These are phyloP conservation scores for Acipenser ruthenus DNA, from an alignment of 2,797 vertebrate species.

Conservation along the genomic window DNA sequence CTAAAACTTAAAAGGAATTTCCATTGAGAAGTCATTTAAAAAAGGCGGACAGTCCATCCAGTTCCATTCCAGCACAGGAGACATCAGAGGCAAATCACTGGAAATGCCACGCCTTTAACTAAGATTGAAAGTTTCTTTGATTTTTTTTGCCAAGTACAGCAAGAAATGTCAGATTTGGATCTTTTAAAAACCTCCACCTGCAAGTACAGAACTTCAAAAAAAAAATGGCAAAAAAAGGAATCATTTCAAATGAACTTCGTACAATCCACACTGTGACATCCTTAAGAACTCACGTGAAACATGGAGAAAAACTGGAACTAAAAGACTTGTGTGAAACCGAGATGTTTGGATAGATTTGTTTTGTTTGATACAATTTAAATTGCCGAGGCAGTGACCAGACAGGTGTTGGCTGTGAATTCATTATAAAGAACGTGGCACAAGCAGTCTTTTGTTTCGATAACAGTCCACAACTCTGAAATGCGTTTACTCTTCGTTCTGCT, in stretches of 20 bases:
- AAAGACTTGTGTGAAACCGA: constrained; percentile 25
- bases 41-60: constrained; percentile 50
- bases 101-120: constrained; percentile 48
- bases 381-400: constrained; percentile 69
- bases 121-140: constrained; percentile 27
- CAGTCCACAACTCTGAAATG: constrained; percentile 61
- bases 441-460: constrained; percentile 66
- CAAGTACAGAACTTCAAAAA: no score
- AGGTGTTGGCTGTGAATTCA: constrained; percentile 56
- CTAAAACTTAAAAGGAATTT: constrained; percentile 61
- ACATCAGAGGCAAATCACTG: constrained; percentile 34
- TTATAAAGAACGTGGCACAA: constrained; percentile 69
- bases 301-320: background rate
- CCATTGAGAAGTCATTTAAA: constrained; percentile 63
- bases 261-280: constrained; percentile 33
- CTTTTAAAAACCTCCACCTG: constrained; percentile 2
- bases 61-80: constrained; percentile 34
- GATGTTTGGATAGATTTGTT: constrained; percentile 42
- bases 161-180: constrained; percentile 41
- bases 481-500: constrained; percentile 82
- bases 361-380: constrained; percentile 35
- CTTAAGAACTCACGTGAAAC: constrained; percentile 30
- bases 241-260: constrained; percentile 35
- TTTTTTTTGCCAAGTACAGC: constrained; percentile 16
- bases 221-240: background rate